phyloP scores from a whole-genome alignment of 2,113 vertebrate genomes.

The Aldabrachelys gigantea region DNA sequence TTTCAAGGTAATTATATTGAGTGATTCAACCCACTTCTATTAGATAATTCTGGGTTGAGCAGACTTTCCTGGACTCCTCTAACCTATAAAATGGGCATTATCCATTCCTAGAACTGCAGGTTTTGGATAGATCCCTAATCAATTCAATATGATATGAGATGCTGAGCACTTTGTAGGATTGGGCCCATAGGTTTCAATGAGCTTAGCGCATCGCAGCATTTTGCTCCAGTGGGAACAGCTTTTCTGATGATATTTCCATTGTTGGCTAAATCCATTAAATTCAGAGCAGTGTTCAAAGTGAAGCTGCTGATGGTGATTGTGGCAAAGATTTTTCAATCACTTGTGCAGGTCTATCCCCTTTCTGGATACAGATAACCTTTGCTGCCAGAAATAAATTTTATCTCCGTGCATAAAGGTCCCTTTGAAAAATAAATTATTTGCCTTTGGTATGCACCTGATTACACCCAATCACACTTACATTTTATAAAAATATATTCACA shows the following conservation, averaged over 20 bases:
- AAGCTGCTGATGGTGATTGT: neutral
- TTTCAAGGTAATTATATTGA: neutral
- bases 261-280: neutral
- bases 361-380: neutral
- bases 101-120: neutral
- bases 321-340: neutral
- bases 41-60: neutral
- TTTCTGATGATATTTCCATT: neutral
- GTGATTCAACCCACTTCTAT: neutral
- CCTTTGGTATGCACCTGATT: slow-evolving; percentile 15
- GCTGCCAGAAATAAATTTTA: slow-evolving; percentile 44
- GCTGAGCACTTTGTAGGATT: neutral
- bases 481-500: slow-evolving; percentile 40
- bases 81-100: neutral
- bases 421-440: slow-evolving; percentile 10
- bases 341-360: neutral
- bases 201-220: neutral
- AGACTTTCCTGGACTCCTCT: neutral
- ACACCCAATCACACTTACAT: slow-evolving; percentile 24
- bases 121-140: neutral
- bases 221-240: neutral
- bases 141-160: neutral
- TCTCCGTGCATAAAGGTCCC: neutral
- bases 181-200: neutral
- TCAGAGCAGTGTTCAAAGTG: neutral